These are phyloP conservation scores for Rhynchomys soricoides DNA, from an alignment of 2,113 vertebrate species.

Conservation along the genomic window DNA sequence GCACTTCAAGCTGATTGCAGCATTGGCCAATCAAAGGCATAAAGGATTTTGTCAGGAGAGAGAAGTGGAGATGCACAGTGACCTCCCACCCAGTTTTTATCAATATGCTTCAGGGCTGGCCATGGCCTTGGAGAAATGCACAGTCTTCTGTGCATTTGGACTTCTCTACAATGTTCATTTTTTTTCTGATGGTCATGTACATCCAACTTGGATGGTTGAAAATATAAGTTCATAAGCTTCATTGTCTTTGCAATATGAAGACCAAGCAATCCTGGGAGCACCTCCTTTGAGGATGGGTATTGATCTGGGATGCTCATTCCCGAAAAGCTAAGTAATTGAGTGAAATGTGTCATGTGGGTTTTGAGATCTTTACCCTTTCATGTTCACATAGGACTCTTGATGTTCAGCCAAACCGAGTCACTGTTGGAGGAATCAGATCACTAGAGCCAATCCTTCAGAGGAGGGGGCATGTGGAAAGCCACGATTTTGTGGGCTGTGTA, in stretches of 20 bases:
- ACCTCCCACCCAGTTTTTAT: background rate
- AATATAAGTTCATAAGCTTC: background rate
- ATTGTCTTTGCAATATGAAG: background rate
- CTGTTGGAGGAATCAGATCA: conserved; percentile 94
- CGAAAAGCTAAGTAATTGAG: background rate
- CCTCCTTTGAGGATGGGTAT: background rate
- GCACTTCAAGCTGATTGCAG: background rate
- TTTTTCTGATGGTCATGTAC: background rate
- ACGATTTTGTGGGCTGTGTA: conserved; percentile 98
- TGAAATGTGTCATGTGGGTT: background rate
- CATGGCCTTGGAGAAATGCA: background rate
- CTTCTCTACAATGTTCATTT: background rate
- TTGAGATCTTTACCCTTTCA: conserved; percentile 13
- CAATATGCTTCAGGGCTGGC: background rate
- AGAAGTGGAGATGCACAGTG: background rate
- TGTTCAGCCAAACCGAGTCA: conserved; percentile 96
- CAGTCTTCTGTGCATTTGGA: background rate
- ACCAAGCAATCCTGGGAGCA: background rate
- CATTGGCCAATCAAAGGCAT: background rate
- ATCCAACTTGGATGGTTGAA: background rate
- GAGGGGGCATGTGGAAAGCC: conserved; percentile 94
- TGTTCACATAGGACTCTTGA: conserved; percentile 92
- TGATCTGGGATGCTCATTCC: background rate
- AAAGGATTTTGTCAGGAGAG: background rate
- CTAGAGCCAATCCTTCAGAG: conserved; percentile 94